Evolutionary conservation across 2,888 invertebrate genomes (phyloP).

Genomic region (Boloria selene): DNA sequence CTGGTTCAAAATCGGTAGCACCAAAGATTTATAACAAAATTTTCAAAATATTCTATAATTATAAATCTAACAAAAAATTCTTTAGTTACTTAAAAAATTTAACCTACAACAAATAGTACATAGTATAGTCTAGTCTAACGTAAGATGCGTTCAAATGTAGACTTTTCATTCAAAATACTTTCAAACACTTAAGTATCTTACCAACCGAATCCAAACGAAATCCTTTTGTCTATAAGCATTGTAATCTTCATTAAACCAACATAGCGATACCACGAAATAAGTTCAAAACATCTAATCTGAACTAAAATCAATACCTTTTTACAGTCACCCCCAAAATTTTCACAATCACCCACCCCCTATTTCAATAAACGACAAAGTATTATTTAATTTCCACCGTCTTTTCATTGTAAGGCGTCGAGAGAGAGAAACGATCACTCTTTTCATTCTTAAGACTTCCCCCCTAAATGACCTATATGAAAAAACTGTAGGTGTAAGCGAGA

Average conservation of each 20-base stretch:
- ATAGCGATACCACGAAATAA: constrained; percentile 37
- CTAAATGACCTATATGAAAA: constrained; percentile 44
- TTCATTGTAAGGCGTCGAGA: constrained; percentile 76
- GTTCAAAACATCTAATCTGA: constrained; percentile 60
- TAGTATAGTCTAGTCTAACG: no score
- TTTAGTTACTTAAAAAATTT: no score
- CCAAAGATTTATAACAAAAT: no score
- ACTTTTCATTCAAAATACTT: no score
- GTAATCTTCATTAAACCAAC: constrained; percentile 8
- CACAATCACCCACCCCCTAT: constrained; percentile 62
- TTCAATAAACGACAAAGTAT: constrained; percentile 82
- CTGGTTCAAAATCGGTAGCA: no score
- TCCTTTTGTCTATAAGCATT: neutral
- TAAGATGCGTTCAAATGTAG: no score
- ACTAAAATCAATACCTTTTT: constrained; percentile 81
- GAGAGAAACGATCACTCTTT: constrained; percentile 59
- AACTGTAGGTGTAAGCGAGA: constrained; percentile 57
- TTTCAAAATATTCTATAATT: no score
- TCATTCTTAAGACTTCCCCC: constrained; percentile 64
- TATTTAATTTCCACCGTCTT: constrained; percentile 80
- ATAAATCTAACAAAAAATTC: no score
- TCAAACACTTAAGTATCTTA: no score
- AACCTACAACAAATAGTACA: no score
- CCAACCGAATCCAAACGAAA: no score
- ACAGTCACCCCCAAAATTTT: constrained; percentile 71